Evolutionary conservation across 2,113 vertebrate genomes (phyloP).

Genomic region (Pluvianellus socialis): DNA sequence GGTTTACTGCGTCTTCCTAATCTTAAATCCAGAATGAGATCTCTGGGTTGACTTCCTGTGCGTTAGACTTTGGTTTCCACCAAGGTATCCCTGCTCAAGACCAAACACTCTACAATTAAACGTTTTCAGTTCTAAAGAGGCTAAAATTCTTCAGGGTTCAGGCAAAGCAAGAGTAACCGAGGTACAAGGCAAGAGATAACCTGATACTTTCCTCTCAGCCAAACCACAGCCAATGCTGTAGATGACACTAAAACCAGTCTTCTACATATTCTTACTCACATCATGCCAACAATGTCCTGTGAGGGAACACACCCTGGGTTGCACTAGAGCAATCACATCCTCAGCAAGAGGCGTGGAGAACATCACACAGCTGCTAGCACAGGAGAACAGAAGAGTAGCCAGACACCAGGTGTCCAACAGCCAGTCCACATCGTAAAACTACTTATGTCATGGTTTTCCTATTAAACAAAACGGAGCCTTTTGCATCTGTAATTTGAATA

Average conservation of each 20-base stretch:
- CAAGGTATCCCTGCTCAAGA: not conserved
- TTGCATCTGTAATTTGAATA: not conserved
- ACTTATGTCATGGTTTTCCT: rapidly evolving
- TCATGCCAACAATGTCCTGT: not conserved
- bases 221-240: not conserved
- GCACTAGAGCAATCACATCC: not conserved
- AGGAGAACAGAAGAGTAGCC: not conserved
- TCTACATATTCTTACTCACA: not conserved
- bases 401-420: not conserved
- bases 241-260: not conserved
- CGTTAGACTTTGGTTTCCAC: not conserved
- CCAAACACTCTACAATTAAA: not conserved
- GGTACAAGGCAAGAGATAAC: not conserved
- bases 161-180: not conserved
- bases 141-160: not conserved
- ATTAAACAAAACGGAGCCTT: not conserved
- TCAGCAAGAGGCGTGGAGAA: not conserved
- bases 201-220: not conserved
- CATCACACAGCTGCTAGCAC: not conserved
- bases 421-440: not conserved
- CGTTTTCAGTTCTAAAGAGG: not conserved
- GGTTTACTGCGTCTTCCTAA: not conserved
- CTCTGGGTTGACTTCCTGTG: not conserved
- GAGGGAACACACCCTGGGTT: rapidly evolving
- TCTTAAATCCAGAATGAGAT: not conserved